Percentiles rank a stretch among this genome's conserved stretches.
phyloP scores from a whole-genome alignment of 2,888 invertebrate genomes.

The Entomobrya proxima region DNA sequence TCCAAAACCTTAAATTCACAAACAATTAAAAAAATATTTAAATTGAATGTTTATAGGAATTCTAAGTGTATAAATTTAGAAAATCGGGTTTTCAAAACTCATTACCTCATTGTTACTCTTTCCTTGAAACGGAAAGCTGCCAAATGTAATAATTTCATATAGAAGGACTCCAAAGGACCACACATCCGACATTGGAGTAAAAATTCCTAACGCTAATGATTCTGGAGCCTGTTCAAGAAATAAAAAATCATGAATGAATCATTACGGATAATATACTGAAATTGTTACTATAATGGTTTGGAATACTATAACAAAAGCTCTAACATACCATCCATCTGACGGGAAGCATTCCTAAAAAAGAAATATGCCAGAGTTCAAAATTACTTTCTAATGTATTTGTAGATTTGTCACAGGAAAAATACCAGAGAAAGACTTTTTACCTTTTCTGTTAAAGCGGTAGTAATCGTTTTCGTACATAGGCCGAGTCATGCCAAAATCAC shows the following conservation, averaged over 20 bases:
- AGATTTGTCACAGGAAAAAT: background rate
- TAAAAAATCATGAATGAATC: slow-evolving; percentile 1
- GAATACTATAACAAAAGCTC: no score
- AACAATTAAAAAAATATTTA: background rate
- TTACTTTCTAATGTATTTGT: no score
- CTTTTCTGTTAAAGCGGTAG: slow-evolving; percentile 91
- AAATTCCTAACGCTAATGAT: slow-evolving; percentile 87
- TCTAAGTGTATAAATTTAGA: background rate
- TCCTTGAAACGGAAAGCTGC: slow-evolving; percentile 93
- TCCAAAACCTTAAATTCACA: slow-evolving; percentile 80
- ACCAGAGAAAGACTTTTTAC: slow-evolving; percentile 76
- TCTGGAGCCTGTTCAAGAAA: slow-evolving; percentile 83
- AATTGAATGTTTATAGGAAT: background rate
- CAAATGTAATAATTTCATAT: slow-evolving; percentile 91
- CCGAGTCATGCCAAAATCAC: slow-evolving; percentile 95
- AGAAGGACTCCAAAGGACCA: slow-evolving; percentile 93
- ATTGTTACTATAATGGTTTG: no score
- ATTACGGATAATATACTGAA: no score
- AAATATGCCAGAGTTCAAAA: background rate
- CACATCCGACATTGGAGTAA: slow-evolving; percentile 91
- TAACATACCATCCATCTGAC: slow-evolving; percentile 88
- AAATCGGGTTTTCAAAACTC: background rate
- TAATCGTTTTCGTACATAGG: slow-evolving; percentile 93
- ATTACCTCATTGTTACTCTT: slow-evolving; percentile 88
- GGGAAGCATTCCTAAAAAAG: slow-evolving; percentile 84